Conservation (phyloP, 2,797 vertebrate species). For the Neopelma chrysocephalum region DNA sequence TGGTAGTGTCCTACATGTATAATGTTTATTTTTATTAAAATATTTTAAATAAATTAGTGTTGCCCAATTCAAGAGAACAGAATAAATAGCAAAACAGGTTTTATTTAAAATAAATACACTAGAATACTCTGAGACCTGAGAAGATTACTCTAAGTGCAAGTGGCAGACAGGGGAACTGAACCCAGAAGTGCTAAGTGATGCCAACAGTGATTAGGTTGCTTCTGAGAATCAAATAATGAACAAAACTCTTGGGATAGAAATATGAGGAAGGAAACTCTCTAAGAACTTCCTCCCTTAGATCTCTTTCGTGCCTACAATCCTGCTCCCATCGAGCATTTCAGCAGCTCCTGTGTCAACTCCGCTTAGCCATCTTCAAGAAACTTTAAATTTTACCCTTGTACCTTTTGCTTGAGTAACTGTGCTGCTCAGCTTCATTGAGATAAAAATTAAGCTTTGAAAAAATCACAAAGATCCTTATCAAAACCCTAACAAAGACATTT, state of each 20-base stretch:
- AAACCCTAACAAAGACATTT: background rate
- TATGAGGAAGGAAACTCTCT: background rate
- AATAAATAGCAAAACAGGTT: background rate
- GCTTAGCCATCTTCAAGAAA: background rate
- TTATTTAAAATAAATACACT: conserved; percentile 13
- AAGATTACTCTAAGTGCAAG: background rate
- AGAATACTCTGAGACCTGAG: background rate
- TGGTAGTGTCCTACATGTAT: background rate
- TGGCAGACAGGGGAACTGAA: background rate
- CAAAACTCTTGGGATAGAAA: conserved; percentile 13
- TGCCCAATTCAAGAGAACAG: background rate
- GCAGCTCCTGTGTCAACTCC: background rate
- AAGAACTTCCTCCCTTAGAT: background rate
- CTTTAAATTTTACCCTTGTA: background rate
- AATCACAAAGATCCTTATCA: background rate
- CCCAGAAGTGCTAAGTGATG: background rate
- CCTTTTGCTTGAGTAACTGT: background rate
- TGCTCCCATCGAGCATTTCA: background rate
- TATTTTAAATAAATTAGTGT: background rate
- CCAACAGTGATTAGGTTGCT: background rate
- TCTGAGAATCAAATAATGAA: conserved; percentile 6
- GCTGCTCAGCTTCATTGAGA: background rate
- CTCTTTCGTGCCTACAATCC: background rate
- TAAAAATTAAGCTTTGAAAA: background rate
- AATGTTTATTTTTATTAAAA: background rate